Evolutionary conservation across 2,797 vertebrate genomes (phyloP).

Genomic region (Cynopterus sphinx): DNA sequence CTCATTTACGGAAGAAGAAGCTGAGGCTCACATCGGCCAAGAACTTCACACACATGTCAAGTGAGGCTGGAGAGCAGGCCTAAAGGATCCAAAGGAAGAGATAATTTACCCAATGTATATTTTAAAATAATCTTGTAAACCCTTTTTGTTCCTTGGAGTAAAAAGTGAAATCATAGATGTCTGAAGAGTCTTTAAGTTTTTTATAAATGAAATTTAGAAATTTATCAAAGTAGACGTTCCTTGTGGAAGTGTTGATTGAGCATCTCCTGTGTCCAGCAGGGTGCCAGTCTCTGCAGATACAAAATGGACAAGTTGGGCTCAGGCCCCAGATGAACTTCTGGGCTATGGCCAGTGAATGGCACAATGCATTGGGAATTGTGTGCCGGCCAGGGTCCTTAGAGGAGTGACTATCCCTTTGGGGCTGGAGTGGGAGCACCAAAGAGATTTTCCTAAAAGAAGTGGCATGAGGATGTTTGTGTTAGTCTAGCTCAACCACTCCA

Average conservation of each 20-base stretch:
- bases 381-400: not conserved
- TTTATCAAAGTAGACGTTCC: not conserved
- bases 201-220: not conserved
- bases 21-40: not conserved
- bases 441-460: not conserved
- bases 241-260: not conserved
- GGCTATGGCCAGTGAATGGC: not conserved
- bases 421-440: not conserved
- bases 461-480: fast-evolving
- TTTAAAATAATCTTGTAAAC: not conserved
- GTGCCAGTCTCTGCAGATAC: not conserved
- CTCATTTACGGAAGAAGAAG: not conserved
- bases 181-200: not conserved
- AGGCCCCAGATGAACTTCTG: not conserved
- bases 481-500: not conserved
- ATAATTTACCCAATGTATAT: not conserved
- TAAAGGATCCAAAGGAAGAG: not conserved
- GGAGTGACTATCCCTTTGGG: not conserved
- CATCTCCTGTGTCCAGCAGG: fast-evolving
- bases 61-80: not conserved
- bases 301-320: not conserved
- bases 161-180: not conserved
- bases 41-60: not conserved
- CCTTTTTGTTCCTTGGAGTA: not conserved
- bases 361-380: not conserved